phyloP scores from a whole-genome alignment of 2,888 invertebrate species.

The Heliconius ethilla region DNA sequence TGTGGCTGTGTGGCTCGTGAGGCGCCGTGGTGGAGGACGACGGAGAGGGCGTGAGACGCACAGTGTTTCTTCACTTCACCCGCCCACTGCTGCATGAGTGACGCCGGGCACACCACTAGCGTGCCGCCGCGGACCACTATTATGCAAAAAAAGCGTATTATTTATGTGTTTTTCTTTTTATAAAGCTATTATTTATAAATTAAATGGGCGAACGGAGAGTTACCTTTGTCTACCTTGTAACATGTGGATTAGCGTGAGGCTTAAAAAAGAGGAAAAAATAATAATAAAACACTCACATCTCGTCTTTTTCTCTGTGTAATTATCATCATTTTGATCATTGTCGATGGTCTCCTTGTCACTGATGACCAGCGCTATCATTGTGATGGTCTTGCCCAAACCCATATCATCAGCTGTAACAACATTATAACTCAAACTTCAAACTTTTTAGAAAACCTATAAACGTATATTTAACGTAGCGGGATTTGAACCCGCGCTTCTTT shows the following conservation, averaged over 20 bases:
- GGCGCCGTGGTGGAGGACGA: constrained; percentile 90
- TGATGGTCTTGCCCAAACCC: constrained; percentile 92
- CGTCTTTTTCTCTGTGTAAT: constrained; percentile 56
- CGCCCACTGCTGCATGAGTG: constrained; percentile 95
- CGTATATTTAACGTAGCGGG: too few species aligned
- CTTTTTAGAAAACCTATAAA: not conserved
- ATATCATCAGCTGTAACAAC: constrained; percentile 86
- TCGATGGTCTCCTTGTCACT: constrained; percentile 73
- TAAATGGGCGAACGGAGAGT: too few species aligned
- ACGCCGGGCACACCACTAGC: constrained; percentile 96
- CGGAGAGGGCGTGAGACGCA: constrained; percentile 81
- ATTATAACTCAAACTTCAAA: too few species aligned
- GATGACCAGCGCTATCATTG: constrained; percentile 89
- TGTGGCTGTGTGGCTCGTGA: constrained; percentile 85
- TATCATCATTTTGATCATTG: constrained; percentile 56
- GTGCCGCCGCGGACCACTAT: constrained; percentile 85
- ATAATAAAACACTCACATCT: constrained; percentile 49
- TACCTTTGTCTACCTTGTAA: too few species aligned
- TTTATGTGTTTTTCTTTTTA: too few species aligned
- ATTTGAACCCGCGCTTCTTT: too few species aligned
- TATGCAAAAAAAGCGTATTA: not conserved
- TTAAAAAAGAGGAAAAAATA: too few species aligned
- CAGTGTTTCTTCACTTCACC: constrained; percentile 87
- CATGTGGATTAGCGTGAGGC: too few species aligned
- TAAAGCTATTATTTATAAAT: too few species aligned